These are phyloP conservation scores for Phyllotreta cruciferae DNA, from an alignment of 2,888 invertebrate genomes.

Conservation along the genomic window DNA sequence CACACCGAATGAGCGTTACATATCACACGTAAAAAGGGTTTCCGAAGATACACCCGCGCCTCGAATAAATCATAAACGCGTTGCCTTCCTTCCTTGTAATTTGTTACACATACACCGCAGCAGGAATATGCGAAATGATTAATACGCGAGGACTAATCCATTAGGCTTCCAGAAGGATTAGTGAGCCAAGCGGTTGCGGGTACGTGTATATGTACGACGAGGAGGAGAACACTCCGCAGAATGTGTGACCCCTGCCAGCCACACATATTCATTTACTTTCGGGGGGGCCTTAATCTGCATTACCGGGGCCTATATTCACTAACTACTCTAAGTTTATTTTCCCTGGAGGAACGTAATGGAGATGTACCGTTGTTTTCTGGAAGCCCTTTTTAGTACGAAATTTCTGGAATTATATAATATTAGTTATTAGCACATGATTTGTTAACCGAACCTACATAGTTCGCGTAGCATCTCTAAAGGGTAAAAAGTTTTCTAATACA, in stretches of 20 bases:
- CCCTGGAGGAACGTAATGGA: conserved; percentile 30
- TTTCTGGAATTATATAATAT: conserved; percentile 26
- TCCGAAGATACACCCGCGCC: background rate
- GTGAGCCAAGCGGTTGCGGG: conserved; percentile 12
- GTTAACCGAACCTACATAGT: background rate
- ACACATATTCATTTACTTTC: conserved; percentile 43
- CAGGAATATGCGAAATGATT: conserved; percentile 33
- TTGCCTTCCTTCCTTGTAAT: conserved; percentile 17
- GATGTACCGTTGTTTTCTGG: conserved; percentile 28
- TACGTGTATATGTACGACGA: conserved; percentile 1
- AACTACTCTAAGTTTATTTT: conserved; percentile 36
- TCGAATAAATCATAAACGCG: conserved; percentile 13
- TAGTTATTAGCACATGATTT: conserved; percentile 26
- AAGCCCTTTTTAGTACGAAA: conserved; percentile 28
- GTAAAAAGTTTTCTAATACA: too few relatives aligned
- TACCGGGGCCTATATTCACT: conserved; percentile 33
- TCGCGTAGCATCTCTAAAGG: too few relatives aligned
- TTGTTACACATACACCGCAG: conserved; percentile 13
- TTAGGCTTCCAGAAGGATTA: conserved; percentile 41
- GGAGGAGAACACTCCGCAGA: conserved; percentile 30
- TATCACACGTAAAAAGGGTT: background rate
- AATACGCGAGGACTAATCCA: conserved; percentile 38
- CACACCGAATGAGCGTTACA: too few relatives aligned
- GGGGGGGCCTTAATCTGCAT: conserved; percentile 32
- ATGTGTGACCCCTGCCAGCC: conserved; percentile 39